Conservation (phyloP, 2,113 vertebrate species). For the Megaceryle torquata region DNA sequence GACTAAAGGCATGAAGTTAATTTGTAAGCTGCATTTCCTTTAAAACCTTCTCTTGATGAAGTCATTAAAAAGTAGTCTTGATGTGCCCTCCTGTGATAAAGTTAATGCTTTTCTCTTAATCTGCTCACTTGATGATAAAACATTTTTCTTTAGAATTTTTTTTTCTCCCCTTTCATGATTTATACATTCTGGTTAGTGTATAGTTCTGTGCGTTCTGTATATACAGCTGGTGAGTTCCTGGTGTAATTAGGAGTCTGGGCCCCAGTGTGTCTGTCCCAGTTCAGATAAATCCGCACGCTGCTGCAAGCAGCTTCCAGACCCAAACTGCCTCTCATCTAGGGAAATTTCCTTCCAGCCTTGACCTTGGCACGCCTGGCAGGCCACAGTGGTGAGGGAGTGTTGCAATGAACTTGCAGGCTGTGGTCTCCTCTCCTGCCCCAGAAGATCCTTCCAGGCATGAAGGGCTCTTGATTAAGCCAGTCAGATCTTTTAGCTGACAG, state of each 20-base stretch:
- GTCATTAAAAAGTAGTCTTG: background rate
- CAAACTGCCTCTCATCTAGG: background rate
- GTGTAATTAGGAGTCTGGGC: too few species aligned
- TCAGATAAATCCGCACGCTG: background rate
- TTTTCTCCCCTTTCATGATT: background rate
- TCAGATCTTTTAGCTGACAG: background rate
- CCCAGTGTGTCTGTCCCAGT: background rate
- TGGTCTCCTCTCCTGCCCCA: background rate
- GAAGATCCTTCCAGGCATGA: background rate
- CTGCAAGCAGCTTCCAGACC: background rate
- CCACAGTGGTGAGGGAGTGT: background rate
- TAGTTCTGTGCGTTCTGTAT: background rate
- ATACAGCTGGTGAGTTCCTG: background rate
- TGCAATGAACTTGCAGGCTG: background rate
- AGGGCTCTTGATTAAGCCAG: background rate
- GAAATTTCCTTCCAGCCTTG: background rate
- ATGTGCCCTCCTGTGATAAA: background rate
- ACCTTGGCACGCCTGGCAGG: background rate
- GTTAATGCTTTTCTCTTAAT: background rate
- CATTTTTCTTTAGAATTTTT: background rate
- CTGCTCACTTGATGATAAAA: background rate
- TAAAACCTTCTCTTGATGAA: background rate
- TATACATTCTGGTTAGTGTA: accelerated
- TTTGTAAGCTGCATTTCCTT: background rate
- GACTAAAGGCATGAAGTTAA: background rate